Percentiles rank a stretch among this genome's conserved stretches.
These are phyloP conservation scores for Platygyra sinensis DNA, from an alignment of 64 coral and sea anemone species.

Conservation along the genomic window DNA sequence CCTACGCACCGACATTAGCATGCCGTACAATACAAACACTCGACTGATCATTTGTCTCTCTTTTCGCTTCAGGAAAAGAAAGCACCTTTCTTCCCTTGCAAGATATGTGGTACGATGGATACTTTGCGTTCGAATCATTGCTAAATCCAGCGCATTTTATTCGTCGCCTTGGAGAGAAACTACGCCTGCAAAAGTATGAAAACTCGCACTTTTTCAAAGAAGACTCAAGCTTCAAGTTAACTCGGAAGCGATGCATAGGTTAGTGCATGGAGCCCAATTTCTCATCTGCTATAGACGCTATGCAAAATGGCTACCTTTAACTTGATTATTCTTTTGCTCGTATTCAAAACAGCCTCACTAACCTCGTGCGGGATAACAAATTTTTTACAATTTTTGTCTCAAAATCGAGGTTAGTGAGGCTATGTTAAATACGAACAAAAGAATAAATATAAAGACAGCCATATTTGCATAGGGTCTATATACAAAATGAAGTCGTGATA, in stretches of 20 bases:
- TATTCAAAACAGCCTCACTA: too few relatives aligned
- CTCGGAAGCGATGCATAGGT: constrained; percentile 87
- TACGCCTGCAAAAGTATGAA: constrained; percentile 89
- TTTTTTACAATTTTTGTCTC: too few relatives aligned
- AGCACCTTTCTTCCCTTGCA: constrained; percentile 84
- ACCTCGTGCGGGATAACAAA: too few relatives aligned
- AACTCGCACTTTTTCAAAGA: constrained; percentile 92
- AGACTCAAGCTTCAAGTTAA: constrained; percentile 86
- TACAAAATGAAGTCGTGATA: too few relatives aligned
- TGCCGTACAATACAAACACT: background rate
- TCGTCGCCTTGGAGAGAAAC: constrained; percentile 72
- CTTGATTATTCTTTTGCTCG: too few relatives aligned
- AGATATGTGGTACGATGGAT: constrained; percentile 91
- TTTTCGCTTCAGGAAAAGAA: constrained; percentile 72
- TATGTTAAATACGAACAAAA: too few relatives aligned
- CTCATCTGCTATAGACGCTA: background rate
- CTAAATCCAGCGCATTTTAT: constrained; percentile 84
- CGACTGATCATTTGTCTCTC: background rate
- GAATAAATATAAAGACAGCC: too few relatives aligned
- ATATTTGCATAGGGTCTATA: too few relatives aligned
- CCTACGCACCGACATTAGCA: background rate
- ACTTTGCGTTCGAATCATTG: constrained; percentile 87
- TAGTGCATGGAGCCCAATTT: background rate
- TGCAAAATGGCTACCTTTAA: too few relatives aligned
- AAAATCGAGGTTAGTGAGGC: too few relatives aligned